A percentile compares a stretch with the other conserved stretches of the same genome.
phyloP scores from a whole-genome alignment of 2,113 vertebrate genomes.

The Hippocampus comes region DNA sequence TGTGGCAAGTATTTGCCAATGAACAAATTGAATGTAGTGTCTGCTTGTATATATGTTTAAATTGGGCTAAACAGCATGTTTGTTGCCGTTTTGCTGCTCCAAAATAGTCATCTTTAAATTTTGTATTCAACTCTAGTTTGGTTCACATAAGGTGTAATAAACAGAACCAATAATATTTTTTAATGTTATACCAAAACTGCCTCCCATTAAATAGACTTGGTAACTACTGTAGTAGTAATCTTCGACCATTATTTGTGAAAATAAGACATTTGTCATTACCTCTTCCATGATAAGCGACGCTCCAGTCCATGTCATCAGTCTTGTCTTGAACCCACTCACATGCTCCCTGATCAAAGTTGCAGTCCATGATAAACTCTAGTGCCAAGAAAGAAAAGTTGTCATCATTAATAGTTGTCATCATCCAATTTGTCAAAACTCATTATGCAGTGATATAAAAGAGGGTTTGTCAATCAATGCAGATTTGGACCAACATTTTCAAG shows the following conservation, averaged over 20 bases:
- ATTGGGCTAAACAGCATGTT: too few species aligned
- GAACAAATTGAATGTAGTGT: neutral
- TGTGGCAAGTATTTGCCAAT: neutral
- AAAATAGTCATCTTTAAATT: too few species aligned
- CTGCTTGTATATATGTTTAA: neutral
- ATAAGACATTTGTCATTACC: slow-evolving; percentile 66
- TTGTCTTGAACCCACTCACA: slow-evolving; percentile 92
- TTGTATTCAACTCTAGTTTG: too few species aligned
- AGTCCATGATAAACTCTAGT: slow-evolving; percentile 82
- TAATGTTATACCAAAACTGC: too few species aligned
- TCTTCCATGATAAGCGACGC: slow-evolving; percentile 77
- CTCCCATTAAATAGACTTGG: too few species aligned
- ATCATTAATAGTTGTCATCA: neutral
- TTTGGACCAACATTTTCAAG: neutral
- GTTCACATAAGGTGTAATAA: too few species aligned
- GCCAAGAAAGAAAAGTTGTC: slow-evolving; percentile 2
- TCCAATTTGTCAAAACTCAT: neutral
- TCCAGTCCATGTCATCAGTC: slow-evolving; percentile 91
- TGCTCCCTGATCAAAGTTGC: slow-evolving; percentile 84
- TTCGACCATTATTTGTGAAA: neutral
- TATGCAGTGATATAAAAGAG: neutral
- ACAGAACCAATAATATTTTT: too few species aligned
- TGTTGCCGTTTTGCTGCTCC: too few species aligned
- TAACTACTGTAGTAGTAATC: neutral
- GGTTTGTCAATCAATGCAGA: neutral